Conservation (phyloP, 2,113 vertebrate genomes). For the Reinhardtius hippoglossoides region DNA sequence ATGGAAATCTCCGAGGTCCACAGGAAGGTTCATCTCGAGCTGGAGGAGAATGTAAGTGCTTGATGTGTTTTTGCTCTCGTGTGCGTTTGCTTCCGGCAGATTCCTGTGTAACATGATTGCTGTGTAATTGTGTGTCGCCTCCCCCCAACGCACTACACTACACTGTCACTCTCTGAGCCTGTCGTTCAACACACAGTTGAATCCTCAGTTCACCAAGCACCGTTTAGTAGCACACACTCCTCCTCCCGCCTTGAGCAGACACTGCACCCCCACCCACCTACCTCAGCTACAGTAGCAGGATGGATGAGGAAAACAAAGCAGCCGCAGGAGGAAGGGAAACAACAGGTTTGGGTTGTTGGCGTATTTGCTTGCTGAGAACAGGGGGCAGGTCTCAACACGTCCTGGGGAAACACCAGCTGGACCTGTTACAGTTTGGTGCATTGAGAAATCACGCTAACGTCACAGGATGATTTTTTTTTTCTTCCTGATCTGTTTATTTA, state of each 20-base stretch:
- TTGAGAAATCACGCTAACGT: not conserved
- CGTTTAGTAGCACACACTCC: conserved; percentile 6
- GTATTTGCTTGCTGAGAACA: conserved; percentile 31
- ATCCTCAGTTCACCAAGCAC: not conserved
- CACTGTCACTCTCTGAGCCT: conserved; percentile 13
- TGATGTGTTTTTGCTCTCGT: not conserved
- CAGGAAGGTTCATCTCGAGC: conserved; percentile 90
- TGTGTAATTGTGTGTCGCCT: not conserved
- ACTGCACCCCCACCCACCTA: not conserved
- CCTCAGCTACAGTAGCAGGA: not conserved
- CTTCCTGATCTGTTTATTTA: not conserved
- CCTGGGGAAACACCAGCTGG: conserved; percentile 60
- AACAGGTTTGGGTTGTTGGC: conserved; percentile 38
- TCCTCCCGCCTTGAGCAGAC: not conserved
- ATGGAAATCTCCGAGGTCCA: conserved; percentile 93
- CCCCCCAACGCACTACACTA: conserved; percentile 11
- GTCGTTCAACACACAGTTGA: not conserved
- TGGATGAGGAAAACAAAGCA: conserved; percentile 3
- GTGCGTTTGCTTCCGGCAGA: not conserved
- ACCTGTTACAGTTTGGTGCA: conserved; percentile 31
- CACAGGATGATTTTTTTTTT: not conserved
- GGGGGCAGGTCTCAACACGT: conserved; percentile 74
- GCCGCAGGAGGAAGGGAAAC: conserved; percentile 25
- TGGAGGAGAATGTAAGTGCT: conserved; percentile 93
- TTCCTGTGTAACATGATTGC: conserved; percentile 1